Evolutionary conservation across 2,888 invertebrate species (phyloP).

Genomic region (Dryococelus australis): DNA sequence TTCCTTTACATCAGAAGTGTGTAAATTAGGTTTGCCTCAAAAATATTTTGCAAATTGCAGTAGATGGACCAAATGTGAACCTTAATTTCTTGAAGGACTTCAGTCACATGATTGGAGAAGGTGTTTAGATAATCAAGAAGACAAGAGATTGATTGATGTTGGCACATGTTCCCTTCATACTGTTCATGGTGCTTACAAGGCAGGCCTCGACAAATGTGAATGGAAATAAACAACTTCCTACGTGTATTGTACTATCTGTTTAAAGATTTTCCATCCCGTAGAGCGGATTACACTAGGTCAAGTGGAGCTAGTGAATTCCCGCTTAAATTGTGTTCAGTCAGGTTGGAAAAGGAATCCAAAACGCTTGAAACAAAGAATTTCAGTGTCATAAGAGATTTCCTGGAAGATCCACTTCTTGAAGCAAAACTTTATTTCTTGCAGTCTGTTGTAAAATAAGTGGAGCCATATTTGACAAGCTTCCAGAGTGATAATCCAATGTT

Average conservation of each 20-base stretch:
- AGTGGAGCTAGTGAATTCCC: neutral
- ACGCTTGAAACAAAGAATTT: constrained; percentile 20
- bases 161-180: constrained; percentile 8
- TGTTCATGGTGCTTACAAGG: constrained; percentile 23
- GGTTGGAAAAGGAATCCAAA: constrained; percentile 17
- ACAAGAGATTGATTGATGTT: constrained; percentile 16
- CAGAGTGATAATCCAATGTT: constrained; percentile 20
- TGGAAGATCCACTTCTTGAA: constrained; percentile 17
- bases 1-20: neutral
- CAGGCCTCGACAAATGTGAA: constrained; percentile 12
- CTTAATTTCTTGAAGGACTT: constrained; percentile 12
- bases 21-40: neutral
- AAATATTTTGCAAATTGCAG: neutral
- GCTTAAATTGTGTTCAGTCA: constrained; percentile 13
- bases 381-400: constrained; percentile 11
- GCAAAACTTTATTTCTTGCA: constrained; percentile 22
- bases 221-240: constrained; percentile 16
- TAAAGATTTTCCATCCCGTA: constrained; percentile 7
- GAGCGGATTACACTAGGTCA: neutral
- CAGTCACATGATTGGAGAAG: neutral
- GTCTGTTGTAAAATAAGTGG: constrained; percentile 3
- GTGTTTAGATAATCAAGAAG: neutral
- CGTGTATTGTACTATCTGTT: neutral
- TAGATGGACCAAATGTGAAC: constrained; percentile 17
- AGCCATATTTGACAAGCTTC: constrained; percentile 1